Evolutionary conservation across 1,140 invertebrate species (phyloP).

Genomic region (Colletes latitarsis): DNA sequence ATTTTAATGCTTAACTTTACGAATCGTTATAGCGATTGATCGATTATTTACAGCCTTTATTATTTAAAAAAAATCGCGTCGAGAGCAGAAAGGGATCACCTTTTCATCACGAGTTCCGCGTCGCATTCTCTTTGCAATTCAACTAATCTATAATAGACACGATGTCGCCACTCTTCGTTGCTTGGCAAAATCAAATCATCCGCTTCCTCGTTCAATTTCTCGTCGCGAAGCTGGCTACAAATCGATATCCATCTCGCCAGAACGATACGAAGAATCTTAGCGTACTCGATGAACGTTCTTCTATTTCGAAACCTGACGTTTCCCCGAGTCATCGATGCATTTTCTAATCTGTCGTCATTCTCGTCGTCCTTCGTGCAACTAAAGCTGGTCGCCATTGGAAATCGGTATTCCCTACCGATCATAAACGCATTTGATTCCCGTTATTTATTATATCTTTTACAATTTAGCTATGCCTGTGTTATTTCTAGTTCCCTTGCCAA

Average conservation of each 20-base stretch:
- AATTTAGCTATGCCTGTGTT: no score
- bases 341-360: background rate
- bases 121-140: slow-evolving; percentile 84
- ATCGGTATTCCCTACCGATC: no score
- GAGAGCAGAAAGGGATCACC: background rate
- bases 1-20: background rate
- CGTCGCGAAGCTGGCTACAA: slow-evolving; percentile 34
- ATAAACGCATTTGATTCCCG: no score
- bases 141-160: slow-evolving; percentile 88
- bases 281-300: slow-evolving; percentile 70
- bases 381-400: no score
- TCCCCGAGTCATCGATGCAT: background rate
- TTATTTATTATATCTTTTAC: no score
- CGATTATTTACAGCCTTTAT: no score
- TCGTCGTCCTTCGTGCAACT: no score
- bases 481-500: no score
- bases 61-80: no score
- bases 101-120: slow-evolving; percentile 25
- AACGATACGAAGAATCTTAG: slow-evolving; percentile 71
- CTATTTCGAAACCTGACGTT: slow-evolving; percentile 27
- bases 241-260: slow-evolving; percentile 62
- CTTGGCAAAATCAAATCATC: slow-evolving; percentile 84
- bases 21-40: background rate
- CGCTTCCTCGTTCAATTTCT: slow-evolving; percentile 53
- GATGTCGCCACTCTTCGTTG: slow-evolving; percentile 87